phyloP scores from a whole-genome alignment of 2,888 invertebrate genomes.

The Arctia plantaginis region DNA sequence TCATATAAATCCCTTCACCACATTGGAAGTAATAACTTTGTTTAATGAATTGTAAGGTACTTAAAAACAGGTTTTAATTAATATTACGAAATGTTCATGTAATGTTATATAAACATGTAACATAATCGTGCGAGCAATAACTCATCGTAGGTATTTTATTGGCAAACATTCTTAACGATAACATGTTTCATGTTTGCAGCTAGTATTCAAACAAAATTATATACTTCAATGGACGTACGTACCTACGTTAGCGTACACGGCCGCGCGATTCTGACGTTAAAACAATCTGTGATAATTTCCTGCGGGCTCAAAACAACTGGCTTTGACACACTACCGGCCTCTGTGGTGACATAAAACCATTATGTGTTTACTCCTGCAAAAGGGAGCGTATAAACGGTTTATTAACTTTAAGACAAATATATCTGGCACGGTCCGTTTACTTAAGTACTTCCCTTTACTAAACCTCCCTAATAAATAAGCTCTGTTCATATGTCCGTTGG shows the following conservation, averaged over 20 bases:
- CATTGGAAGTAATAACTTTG: conserved; percentile 24
- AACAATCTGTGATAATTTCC: conserved; percentile 55
- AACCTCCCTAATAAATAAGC: neutral
- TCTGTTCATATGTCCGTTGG: conserved; percentile 7
- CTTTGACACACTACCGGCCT: conserved; percentile 33
- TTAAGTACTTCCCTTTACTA: neutral
- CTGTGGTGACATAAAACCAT: conserved; percentile 32
- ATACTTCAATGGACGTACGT: conserved; percentile 17
- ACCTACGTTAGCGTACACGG: conserved; percentile 9
- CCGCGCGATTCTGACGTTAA: conserved; percentile 34
- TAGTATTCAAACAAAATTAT: conserved; percentile 20
- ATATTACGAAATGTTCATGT: conserved; percentile 21
- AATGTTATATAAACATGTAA: conserved; percentile 21
- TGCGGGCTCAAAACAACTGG: conserved; percentile 36
- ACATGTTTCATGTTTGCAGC: conserved; percentile 29
- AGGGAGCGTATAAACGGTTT: conserved; percentile 11
- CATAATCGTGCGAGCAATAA: conserved; percentile 23
- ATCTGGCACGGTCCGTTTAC: conserved; percentile 1
- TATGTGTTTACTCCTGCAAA: conserved; percentile 15
- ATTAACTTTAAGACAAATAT: conserved; percentile 13
- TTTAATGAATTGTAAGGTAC: conserved; percentile 20
- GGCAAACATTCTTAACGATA: conserved; percentile 26
- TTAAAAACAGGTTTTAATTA: conserved; percentile 33
- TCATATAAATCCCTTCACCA: neutral
- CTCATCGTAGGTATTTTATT: conserved; percentile 30